Base-by-base conservation (phyloP, 2,888 invertebrate species). In the Lasioglossum leucozonium region DNA sequence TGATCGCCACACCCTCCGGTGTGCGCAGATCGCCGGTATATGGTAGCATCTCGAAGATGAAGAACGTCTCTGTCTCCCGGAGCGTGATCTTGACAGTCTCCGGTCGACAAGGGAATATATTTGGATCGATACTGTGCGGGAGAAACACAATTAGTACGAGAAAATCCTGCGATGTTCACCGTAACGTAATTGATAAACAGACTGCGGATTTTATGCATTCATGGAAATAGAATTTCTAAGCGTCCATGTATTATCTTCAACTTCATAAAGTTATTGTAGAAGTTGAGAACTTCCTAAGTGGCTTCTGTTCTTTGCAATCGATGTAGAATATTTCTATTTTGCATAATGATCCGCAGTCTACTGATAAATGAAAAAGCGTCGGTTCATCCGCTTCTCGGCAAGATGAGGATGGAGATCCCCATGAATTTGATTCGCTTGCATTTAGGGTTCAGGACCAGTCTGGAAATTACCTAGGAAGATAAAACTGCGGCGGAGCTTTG, bases 31-130 rank as follows among this genome's bases (percentile, higher is more conserved):
- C 96, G 6, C 95, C 97, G 0, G 97, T 97, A 81, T 95, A 95
- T 90, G 97, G 96, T 0, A 96, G 96, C 86, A 97, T 94, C 87
- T 97, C 97, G 87, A 97, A 97, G 10, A 98, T 93, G 79, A 96
- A 96, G 65, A 95, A 92, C 0, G 97, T 97, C 71, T 96, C 96
- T 0, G 97, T 97, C 95, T 97, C 97, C 82, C 95, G 96, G 2
- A 98, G 95, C n/a, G 95, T 95, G 8, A 98, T 94, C 88, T 96
- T 96, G 47, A 97, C 96, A 91, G 96, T 96, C 3, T 96, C 95
- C 18, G 97, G 96, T 1, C 87, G 88, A 4, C 44, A 80, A 13
- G 11, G 30, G 72, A 88, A 78, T 18, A 84, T 72, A 44, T 83
- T 84, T 11, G 87, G 83, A 72, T 88, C 88, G 51, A 37, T 34